Evolutionary conservation across 2,888 invertebrate genomes (phyloP).

Genomic region (Caenorhabditis angaria): DNA sequence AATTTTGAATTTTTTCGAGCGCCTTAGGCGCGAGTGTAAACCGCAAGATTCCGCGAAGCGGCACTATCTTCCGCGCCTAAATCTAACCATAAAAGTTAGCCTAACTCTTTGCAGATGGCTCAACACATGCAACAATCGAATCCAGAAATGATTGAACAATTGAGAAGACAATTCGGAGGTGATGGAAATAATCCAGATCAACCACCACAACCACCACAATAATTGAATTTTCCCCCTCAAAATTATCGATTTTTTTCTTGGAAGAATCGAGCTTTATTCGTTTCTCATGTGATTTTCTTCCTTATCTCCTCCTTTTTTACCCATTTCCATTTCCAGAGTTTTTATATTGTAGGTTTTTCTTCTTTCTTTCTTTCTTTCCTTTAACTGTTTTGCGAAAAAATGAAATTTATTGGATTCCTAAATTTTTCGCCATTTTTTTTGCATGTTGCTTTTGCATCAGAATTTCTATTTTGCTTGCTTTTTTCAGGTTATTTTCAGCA

Average conservation of each 20-base stretch:
- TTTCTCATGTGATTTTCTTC: background rate
- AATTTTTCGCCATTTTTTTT: too few relatives aligned
- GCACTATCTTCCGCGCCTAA: too few relatives aligned
- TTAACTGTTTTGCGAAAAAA: too few relatives aligned
- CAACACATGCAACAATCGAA: constrained; percentile 75
- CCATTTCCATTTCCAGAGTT: background rate
- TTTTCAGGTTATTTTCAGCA: too few relatives aligned
- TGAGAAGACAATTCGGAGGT: constrained; percentile 77
- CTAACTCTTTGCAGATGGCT: constrained; percentile 46
- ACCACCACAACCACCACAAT: constrained; percentile 15
- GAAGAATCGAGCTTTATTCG: background rate
- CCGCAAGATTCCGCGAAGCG: too few relatives aligned
- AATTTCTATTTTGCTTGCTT: too few relatives aligned
- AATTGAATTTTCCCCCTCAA: background rate
- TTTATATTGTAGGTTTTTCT: background rate
- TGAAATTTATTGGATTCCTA: too few relatives aligned
- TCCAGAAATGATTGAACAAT: constrained; percentile 84
- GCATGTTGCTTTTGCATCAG: too few relatives aligned
- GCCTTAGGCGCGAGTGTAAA: too few relatives aligned
- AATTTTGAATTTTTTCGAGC: too few relatives aligned
- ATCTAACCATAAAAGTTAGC: too few relatives aligned
- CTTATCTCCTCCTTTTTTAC: background rate
- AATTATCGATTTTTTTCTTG: background rate
- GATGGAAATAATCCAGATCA: constrained; percentile 12
- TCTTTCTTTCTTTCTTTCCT: too few relatives aligned